Evolutionary conservation across 2,888 invertebrate species (phyloP).

Genomic region (Papilio gigon): DNA sequence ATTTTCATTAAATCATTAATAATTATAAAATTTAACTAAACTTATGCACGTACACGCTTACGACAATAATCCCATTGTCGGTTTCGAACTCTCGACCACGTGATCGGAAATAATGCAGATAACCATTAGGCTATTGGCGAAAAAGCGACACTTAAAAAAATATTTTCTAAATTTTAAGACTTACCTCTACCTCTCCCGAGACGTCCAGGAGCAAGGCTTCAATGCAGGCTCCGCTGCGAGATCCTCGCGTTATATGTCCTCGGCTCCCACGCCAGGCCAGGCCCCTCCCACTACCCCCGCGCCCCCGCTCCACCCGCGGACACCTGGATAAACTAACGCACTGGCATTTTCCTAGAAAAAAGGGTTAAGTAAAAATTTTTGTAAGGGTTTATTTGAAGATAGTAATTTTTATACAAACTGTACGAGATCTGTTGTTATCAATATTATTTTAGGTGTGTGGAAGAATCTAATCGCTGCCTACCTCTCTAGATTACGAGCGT

Average conservation of each 20-base stretch:
- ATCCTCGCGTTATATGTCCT: conserved; percentile 23
- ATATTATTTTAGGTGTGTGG: no score
- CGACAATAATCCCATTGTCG: no score
- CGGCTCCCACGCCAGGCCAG: conserved; percentile 4
- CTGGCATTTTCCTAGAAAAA: conserved; percentile 5
- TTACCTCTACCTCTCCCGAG: conserved; percentile 4
- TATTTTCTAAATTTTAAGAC: neutral
- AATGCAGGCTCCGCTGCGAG: conserved; percentile 5
- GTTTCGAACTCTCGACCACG: no score
- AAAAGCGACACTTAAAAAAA: neutral
- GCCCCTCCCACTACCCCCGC: neutral
- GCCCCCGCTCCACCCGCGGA: neutral
- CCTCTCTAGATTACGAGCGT: no score
- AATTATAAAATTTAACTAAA: no score
- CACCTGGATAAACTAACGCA: conserved; percentile 2
- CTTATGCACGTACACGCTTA: no score
- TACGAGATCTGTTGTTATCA: no score
- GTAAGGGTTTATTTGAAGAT: neutral
- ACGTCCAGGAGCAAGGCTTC: neutral
- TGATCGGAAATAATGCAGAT: no score
- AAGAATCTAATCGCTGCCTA: no score
- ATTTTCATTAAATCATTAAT: no score
- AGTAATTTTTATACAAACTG: no score
- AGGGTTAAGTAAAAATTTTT: neutral
- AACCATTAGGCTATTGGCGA: neutral